Evolutionary conservation across 1,140 invertebrate species (phyloP).

Genomic region (Magallana gigas): DNA sequence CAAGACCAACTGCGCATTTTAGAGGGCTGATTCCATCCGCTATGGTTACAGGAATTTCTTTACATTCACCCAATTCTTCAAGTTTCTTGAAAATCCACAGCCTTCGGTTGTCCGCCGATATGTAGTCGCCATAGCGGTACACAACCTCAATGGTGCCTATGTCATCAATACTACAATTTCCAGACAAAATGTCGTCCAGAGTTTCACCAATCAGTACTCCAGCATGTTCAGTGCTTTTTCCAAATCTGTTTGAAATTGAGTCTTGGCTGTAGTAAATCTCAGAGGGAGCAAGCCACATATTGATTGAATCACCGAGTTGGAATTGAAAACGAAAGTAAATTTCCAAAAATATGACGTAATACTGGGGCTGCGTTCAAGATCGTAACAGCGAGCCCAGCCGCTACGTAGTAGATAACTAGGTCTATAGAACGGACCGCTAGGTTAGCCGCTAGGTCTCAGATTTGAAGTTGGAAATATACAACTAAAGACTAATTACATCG

Average conservation of each 20-base stretch:
- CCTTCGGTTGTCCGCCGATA: background rate
- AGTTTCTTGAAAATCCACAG: constrained; percentile 27
- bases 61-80: constrained; percentile 1
- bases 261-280: background rate
- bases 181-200: constrained; percentile 15
- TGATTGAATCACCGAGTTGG: too few relatives aligned
- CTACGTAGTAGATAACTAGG: too few relatives aligned
- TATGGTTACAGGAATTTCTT: background rate
- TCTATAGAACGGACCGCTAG: too few relatives aligned
- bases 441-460: too few relatives aligned
- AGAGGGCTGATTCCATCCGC: background rate
- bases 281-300: too few relatives aligned
- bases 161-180: background rate
- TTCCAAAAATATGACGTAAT: too few relatives aligned
- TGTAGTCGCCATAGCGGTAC: too few relatives aligned
- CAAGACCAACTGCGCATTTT: background rate
- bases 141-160: background rate
- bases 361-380: too few relatives aligned
- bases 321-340: too few relatives aligned
- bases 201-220: background rate
- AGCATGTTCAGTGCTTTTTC: background rate
- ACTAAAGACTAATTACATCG: too few relatives aligned
- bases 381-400: too few relatives aligned
- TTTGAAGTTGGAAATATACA: too few relatives aligned
- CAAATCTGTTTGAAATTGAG: background rate